Conservation (phyloP, 2,888 invertebrate genomes). For the Chrysopilus asiliformis region DNA sequence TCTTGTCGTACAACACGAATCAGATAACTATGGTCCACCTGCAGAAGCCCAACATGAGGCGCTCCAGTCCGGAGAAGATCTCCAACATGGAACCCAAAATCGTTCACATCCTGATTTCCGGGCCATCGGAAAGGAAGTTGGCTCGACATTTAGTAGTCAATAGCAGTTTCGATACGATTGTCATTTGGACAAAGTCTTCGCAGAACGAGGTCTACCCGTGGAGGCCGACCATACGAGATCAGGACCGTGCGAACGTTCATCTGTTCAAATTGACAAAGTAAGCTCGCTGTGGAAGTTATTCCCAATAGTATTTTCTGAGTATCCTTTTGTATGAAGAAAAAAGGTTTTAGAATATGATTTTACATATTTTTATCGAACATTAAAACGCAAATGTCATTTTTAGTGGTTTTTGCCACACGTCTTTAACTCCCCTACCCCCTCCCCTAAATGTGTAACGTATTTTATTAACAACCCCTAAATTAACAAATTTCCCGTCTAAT, state of each 20-base stretch:
- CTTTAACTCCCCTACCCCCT: too few relatives aligned
- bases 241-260: constrained; percentile 80
- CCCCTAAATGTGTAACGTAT: too few relatives aligned
- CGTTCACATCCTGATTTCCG: constrained; percentile 37
- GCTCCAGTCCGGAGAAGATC: constrained; percentile 45
- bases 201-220: constrained; percentile 85
- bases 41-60: constrained; percentile 42
- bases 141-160: constrained; percentile 32
- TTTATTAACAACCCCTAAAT: too few relatives aligned
- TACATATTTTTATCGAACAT: too few relatives aligned
- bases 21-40: constrained; percentile 54
- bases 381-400: too few relatives aligned
- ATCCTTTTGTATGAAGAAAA: too few relatives aligned
- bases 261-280: constrained; percentile 63
- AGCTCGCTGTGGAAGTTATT: constrained; percentile 13
- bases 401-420: too few relatives aligned
- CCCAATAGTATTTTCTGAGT: too few relatives aligned
- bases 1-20: constrained; percentile 56
- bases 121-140: constrained; percentile 29
- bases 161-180: constrained; percentile 38
- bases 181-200: constrained; percentile 76
- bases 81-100: constrained; percentile 53
- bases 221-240: constrained; percentile 72
- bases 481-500: constrained; percentile 9
- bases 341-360: too few relatives aligned